A percentile compares a stretch with the other conserved stretches of the same genome.
These are phyloP conservation scores for Nephrotoma appendiculata DNA, from an alignment of 2,888 invertebrate species.

Conservation along the genomic window DNA sequence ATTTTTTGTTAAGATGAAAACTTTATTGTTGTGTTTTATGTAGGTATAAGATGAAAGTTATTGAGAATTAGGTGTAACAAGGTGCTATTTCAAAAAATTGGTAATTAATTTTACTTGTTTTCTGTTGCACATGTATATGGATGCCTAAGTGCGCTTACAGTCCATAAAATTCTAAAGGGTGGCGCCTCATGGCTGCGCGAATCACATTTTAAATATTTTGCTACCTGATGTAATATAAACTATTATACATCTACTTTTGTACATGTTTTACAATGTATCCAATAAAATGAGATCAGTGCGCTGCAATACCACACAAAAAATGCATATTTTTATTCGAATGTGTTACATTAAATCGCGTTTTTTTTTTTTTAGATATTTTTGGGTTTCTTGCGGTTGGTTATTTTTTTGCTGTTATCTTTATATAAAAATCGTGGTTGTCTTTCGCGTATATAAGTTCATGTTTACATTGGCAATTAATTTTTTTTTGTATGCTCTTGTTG, in stretches of 20 bases:
- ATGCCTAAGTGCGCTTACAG: background rate
- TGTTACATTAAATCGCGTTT: background rate
- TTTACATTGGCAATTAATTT: background rate
- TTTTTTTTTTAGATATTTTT: background rate
- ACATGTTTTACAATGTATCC: too few species aligned
- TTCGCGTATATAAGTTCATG: background rate
- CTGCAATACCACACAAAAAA: background rate
- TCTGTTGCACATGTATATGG: background rate
- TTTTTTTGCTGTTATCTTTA: background rate
- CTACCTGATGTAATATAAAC: too few species aligned
- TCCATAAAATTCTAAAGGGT: background rate
- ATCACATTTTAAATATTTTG: too few species aligned
- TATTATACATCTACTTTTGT: too few species aligned
- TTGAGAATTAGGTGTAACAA: background rate
- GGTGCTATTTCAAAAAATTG: background rate
- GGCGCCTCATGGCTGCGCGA: background rate
- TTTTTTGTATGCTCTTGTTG: background rate
- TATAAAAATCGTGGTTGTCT: background rate
- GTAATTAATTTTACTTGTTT: background rate
- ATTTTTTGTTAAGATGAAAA: background rate
- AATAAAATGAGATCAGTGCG: too few species aligned
- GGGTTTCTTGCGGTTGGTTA: background rate
- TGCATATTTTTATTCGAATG: background rate
- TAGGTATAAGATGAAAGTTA: background rate
- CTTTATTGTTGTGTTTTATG: background rate